phyloP scores from a whole-genome alignment of 1,140 invertebrate species.

The Zaprionus gabonicus region DNA sequence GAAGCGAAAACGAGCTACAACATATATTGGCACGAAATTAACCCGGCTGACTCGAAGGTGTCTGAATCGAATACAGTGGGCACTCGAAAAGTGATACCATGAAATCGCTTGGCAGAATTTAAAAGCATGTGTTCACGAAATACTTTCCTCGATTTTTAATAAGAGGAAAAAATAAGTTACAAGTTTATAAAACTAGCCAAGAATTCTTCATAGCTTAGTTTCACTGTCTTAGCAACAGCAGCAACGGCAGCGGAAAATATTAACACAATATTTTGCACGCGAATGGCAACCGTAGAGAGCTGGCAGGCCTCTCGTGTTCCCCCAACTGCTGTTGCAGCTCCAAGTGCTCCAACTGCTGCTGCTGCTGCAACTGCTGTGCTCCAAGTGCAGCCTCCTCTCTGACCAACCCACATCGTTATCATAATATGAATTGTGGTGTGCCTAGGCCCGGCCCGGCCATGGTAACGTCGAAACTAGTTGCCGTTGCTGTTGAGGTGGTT shows the following conservation, averaged over 20 bases:
- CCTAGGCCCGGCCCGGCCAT: constrained; percentile 24
- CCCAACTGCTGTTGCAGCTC: constrained; percentile 9
- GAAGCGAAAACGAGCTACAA: constrained; percentile 9
- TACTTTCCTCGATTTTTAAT: too few relatives aligned
- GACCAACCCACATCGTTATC: constrained; percentile 79
- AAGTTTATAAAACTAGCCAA: constrained; percentile 3
- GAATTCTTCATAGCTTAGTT: not conserved
- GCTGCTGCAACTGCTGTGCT: constrained; percentile 41
- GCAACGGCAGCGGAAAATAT: constrained; percentile 62
- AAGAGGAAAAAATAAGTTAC: too few relatives aligned
- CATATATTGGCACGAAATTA: constrained; percentile 10
- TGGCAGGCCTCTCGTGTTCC: constrained; percentile 32
- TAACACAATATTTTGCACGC: constrained; percentile 74
- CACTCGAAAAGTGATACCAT: not conserved
- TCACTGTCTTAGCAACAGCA: constrained; percentile 36
- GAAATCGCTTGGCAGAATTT: too few relatives aligned
- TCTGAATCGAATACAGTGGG: not conserved
- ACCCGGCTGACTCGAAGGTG: constrained; percentile 7
- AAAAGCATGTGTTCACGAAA: too few relatives aligned
- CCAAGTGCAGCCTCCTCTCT: constrained; percentile 35
- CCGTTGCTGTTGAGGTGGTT: constrained; percentile 14
- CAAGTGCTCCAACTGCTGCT: constrained; percentile 4
- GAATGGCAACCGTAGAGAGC: constrained; percentile 38
- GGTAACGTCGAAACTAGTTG: constrained; percentile 44
- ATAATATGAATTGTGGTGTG: constrained; percentile 72